Conservation (phyloP, 1,140 invertebrate species). For the Orius insidiosus region DNA sequence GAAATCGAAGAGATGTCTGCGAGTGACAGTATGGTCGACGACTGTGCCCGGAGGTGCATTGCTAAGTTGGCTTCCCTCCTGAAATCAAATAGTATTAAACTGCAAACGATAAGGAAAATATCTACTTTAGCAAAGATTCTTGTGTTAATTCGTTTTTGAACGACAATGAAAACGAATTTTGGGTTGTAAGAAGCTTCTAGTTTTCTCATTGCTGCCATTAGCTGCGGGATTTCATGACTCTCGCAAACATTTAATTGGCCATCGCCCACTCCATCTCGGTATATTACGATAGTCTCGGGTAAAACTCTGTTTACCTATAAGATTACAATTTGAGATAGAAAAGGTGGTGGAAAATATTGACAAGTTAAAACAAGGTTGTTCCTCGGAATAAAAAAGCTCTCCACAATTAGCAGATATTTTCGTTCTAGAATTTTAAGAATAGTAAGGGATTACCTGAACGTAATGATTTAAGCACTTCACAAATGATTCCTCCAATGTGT, state of each 20-base stretch:
- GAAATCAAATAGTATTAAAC: too few species aligned
- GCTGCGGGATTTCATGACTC: conserved; percentile 64
- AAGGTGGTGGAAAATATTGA: too few species aligned
- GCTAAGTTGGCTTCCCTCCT: too few species aligned
- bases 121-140: conserved; percentile 39
- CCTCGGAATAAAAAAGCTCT: too few species aligned
- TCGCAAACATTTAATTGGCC: conserved; percentile 54
- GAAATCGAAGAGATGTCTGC: conserved; percentile 67
- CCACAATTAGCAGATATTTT: conserved; percentile 42
- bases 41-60: conserved; percentile 77
- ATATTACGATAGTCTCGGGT: conserved; percentile 70
- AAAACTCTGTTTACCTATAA: conserved; percentile 39
- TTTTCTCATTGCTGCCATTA: conserved; percentile 38
- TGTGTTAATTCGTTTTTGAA: conserved; percentile 83
- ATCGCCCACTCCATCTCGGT: conserved; percentile 86
- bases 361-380: too few species aligned
- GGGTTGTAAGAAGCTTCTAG: conserved; percentile 40
- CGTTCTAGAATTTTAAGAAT: conserved; percentile 33
- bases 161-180: conserved; percentile 58
- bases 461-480: conserved; percentile 3
- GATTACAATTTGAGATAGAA: conserved; percentile 10
- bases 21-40: conserved; percentile 62
- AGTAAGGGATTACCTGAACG: conserved; percentile 2
- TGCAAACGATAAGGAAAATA: too few species aligned
- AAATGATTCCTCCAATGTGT: conserved; percentile 33